Evolutionary conservation across 2,888 invertebrate genomes (phyloP), one percentile per base, ranked within the genome.

Genomic region (Trypoxylon attenuatum): DNA sequence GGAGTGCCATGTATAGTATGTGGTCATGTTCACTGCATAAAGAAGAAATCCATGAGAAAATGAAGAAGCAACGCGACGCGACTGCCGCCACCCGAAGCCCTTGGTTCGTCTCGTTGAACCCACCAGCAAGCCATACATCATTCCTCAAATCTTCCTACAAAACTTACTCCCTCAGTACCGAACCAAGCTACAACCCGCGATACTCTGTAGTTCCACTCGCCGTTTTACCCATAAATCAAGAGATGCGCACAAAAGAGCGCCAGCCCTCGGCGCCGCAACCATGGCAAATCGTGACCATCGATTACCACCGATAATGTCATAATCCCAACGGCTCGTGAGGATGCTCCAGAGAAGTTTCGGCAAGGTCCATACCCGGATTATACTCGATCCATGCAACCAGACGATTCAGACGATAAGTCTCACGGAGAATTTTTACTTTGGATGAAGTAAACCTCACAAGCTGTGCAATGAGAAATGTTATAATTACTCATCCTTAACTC

Each of bases 271-370:
- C 50, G 49, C n/a, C 5, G 27, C 56, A 50, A 59, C 66, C 61
- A 33, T 57, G 59, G 69, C 66, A 55, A 76, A 75, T 76, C 69
- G 64, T 61, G 63, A 46, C 64, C 66, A 69, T 75, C 76, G 74
- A 72, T 74, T 76, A 67, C 60, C 22, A 2, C 55, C 57, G 72
- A 72, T 74, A 74, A 74, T 62, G 76, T 74, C 72, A 72, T 74
- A 76, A 74, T 74, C 69, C n/a, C 57, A 38, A 29, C 43, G 21
- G 47, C 3, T 8, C n/a, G n/a, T n/a, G n/a, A n/a, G n/a, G n/a
- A n/a, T n/a, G n/a, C n/a, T n/a, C n/a, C n/a, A n/a, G n/a, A n/a
- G n/a, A n/a, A n/a, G n/a, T n/a, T n/a, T n/a, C n/a, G n/a, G n/a
- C n/a, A n/a, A n/a, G n/a, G n/a, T n/a, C 10, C 2, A 21, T 3